Evolutionary conservation across 2,113 vertebrate genomes (phyloP).

Genomic region (Pygoscelis adeliae): DNA sequence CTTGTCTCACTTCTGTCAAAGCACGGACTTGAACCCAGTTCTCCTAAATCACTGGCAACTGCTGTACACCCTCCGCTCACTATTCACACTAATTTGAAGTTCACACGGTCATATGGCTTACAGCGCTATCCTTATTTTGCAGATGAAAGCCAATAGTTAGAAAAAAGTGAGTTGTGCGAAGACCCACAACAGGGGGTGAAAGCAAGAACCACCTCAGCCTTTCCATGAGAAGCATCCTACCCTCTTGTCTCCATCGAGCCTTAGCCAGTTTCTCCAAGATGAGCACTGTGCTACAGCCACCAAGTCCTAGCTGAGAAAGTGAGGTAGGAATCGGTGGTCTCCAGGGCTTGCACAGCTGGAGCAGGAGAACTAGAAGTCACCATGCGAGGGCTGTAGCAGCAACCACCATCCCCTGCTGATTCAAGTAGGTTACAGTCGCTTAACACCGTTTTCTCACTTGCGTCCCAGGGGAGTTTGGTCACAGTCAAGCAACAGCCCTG

Average conservation of each 20-base stretch:
- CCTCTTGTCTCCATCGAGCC: accelerated
- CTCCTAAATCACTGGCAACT: background rate
- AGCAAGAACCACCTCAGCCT: background rate
- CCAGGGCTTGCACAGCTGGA: background rate
- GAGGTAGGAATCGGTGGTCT: accelerated
- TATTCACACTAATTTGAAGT: background rate
- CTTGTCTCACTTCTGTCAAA: background rate
- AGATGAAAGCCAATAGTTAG: background rate
- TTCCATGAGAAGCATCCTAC: background rate
- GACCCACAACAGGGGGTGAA: background rate
- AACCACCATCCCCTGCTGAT: background rate
- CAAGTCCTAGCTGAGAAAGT: background rate
- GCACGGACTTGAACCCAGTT: background rate
- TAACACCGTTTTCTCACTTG: background rate
- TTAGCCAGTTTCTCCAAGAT: background rate
- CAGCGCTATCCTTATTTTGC: background rate
- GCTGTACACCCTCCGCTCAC: background rate
- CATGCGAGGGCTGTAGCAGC: background rate
- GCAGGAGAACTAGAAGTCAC: background rate
- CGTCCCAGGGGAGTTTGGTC: background rate
- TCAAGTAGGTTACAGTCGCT: background rate
- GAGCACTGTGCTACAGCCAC: background rate
- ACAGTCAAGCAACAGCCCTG: background rate
- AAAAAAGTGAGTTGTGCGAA: background rate
- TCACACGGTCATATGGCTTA: background rate